A percentile compares a stretch with the other conserved stretches of the same genome.
These are phyloP conservation scores for Lepus timidus DNA, from an alignment of 2,113 vertebrate genomes.

Conservation along the genomic window DNA sequence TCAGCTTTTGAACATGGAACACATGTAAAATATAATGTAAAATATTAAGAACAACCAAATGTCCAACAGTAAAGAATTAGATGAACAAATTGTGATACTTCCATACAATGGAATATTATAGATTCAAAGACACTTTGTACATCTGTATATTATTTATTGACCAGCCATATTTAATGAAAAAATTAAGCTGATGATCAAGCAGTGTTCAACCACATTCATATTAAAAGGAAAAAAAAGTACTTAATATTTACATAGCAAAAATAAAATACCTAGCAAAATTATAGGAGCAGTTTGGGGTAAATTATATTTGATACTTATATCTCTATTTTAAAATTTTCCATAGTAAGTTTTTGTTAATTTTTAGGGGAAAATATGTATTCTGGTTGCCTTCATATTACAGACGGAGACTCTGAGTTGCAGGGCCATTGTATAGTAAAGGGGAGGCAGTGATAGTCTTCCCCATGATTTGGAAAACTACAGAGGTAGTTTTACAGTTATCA, in stretches of 20 bases:
- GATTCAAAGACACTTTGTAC: background rate
- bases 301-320: background rate
- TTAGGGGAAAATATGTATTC: background rate
- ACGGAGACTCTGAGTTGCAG: background rate
- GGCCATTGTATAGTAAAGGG: background rate
- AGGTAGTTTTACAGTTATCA: no score
- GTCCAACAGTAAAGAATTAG: background rate
- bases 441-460: background rate
- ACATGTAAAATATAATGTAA: background rate
- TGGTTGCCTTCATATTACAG: background rate
- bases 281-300: background rate
- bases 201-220: background rate
- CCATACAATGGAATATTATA: no score
- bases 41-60: background rate
- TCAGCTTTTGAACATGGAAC: background rate
- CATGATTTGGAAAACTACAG: background rate
- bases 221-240: background rate
- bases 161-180: background rate
- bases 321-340: background rate
- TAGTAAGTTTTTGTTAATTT: slow-evolving; percentile 15
- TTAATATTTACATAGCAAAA: slow-evolving; percentile 22
- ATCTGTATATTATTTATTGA: background rate
- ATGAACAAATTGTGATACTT: background rate
- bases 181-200: slow-evolving; percentile 7
- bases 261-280: slow-evolving; percentile 18